Evolutionary conservation across 2,888 invertebrate species (phyloP).

Genomic region (Zele albiditarsus): DNA sequence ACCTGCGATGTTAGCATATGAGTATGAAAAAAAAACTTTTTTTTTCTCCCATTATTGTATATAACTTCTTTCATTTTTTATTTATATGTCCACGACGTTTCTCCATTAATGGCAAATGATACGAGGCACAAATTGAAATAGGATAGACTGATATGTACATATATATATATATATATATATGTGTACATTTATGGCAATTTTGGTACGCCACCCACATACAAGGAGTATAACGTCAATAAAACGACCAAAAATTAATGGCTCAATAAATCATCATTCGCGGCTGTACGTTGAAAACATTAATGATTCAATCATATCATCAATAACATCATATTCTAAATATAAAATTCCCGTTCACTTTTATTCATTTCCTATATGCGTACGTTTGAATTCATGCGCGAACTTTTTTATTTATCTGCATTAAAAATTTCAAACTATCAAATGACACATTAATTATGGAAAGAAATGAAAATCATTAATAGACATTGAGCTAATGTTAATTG

Average conservation of each 20-base stretch:
- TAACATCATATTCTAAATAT: not conserved
- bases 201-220: not conserved
- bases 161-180: not conserved
- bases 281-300: conserved; percentile 19
- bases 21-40: not conserved
- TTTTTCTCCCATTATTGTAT: not conserved
- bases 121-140: conserved; percentile 3
- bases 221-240: not conserved
- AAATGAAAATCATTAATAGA: too few species aligned
- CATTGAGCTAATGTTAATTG: too few species aligned
- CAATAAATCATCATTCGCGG: conserved; percentile 24
- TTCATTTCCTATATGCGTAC: not conserved
- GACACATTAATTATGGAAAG: too few species aligned
- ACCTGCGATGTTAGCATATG: conserved; percentile 16
- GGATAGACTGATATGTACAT: not conserved
- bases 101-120: not conserved
- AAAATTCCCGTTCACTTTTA: not conserved
- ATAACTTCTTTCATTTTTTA: not conserved
- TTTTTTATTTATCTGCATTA: too few species aligned
- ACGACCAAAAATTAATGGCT: not conserved
- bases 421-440: too few species aligned
- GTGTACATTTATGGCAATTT: not conserved
- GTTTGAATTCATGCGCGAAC: not conserved
- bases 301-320: conserved; percentile 29
- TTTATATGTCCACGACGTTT: not conserved